These are phyloP conservation scores for Notolepis coatsorum DNA, from an alignment of 2,797 vertebrate species.

Conservation along the genomic window DNA sequence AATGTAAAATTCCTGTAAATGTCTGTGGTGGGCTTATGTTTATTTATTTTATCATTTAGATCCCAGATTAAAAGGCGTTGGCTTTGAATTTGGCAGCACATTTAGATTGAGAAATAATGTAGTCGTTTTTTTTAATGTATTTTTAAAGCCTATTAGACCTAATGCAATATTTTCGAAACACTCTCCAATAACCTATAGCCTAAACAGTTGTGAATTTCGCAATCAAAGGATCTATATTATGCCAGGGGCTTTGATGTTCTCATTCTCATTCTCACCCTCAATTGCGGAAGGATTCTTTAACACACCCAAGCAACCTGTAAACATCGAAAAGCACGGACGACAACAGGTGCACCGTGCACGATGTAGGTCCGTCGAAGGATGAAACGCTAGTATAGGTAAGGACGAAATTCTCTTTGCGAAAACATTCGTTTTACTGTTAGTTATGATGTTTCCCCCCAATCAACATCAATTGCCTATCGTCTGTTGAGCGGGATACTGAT, in stretches of 20 bases:
- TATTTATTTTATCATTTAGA: too few relatives aligned
- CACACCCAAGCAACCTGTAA: conserved; percentile 37
- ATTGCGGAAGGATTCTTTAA: conserved; percentile 76
- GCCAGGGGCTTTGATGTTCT: neutral
- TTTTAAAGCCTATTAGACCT: too few relatives aligned
- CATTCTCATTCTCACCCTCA: conserved; percentile 9
- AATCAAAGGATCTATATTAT: conserved; percentile 43
- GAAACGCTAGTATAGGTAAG: conserved; percentile 56
- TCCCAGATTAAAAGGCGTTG: too few relatives aligned
- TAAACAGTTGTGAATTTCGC: neutral
- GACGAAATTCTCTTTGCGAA: too few relatives aligned
- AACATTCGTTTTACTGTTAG: too few relatives aligned
- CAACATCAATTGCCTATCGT: neutral
- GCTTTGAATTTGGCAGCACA: too few relatives aligned
- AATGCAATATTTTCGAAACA: too few relatives aligned
- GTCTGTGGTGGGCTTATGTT: too few relatives aligned
- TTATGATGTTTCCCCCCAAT: too few relatives aligned
- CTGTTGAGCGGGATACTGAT: conserved; percentile 50
- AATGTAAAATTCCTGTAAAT: too few relatives aligned
- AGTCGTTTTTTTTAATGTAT: too few relatives aligned
- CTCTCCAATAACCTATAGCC: neutral
- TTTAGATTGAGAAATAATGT: too few relatives aligned
- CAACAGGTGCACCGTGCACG: conserved; percentile 47
- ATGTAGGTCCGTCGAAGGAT: conserved; percentile 63
- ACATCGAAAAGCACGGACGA: conserved; percentile 32